Evolutionary conservation across 2,888 invertebrate genomes (phyloP), one percentile per base, ranked within the genome.

Genomic region (Tortricodes alternella): DNA sequence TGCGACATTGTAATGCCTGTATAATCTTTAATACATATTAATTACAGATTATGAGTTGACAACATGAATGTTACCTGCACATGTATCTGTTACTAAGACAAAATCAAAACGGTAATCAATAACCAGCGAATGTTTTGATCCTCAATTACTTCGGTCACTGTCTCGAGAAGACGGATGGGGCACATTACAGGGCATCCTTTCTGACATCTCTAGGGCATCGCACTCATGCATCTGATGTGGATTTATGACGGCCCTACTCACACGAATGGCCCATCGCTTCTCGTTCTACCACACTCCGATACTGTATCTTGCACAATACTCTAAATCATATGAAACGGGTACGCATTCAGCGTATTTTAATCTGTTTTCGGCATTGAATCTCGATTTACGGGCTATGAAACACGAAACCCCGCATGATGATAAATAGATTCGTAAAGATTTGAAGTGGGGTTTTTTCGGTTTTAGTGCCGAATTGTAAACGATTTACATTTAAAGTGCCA

Each of bases 111-210:
- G 32, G 44, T 23, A 44, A 56, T 56, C 56, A 56, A 56, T 56
- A 56, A 56, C 18, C 32, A 23, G 37, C 37, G 66, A 74, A 79
- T 71, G 63, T 73, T 73, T 65, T 65, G 67, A 62, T 66, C 65
- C 62, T 64, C 75, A 76, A 76, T 78, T 76, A 76, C 74, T 71
- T 59, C 57, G 70, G 66, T 58, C 68, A 71, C 65, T 73, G 74
- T 77, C 76, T 65, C 63, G 62, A 41, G 46, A 76, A 79, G 79
- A 80, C 74, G 65, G 74, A 80, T 80, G 60, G 67, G 70, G 58
- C 53, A 70, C 70, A 75, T 78, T 71, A 76, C 71, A 65, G 58
- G 34, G 58, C 64, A 64, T 67, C 67, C 61, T 61, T 66, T 53
- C 61, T 66, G 61, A 66, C 50, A 43, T 49, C 52, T 39, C 48